Base-by-base conservation (phyloP, 2,797 vertebrate species). In the Gymnothorax reevesii region DNA sequence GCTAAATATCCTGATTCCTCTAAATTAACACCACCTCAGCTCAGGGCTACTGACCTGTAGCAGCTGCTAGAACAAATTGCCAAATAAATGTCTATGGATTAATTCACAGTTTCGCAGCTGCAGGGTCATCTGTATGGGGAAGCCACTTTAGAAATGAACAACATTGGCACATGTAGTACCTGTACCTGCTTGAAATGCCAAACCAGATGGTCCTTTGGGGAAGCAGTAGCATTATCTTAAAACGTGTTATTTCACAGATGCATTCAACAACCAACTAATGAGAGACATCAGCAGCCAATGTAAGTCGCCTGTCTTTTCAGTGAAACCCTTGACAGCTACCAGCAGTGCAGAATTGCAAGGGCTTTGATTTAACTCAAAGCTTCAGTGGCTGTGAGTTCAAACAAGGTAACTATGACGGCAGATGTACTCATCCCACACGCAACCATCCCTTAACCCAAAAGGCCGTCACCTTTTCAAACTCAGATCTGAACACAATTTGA, bases 131-230 rank as follows among this genome's bases (percentile, higher is more conserved):
- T 52, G 27, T 15, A 49, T 79, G 75, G 5, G 75, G 75, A 17
- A 79, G 75, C 75, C 75, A 79, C 52, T 79, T 79, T 52, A 79
- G 42, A 33, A 15, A 54, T 33, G 52, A 79, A 22, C 75, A 79
- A 49, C 75, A 79, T 79, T 52, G 52, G 33, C 17, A 20, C 75
- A 79, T 79, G 12, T 17, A 20, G 75, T 8, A 22, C 42, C 75
- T 52, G 15, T 42, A 79, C 49, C 42, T 9, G 9, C 33, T 73
- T 73, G 22, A 42, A 42, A 73, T 73, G 71, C 42, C 42, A 73
- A 73, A 73, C 71, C 2, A 4, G 7, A 73, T 33, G 13, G 10
- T 73, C n/a, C 71, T 33, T 73, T 42, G 10, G 3, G 20, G 71
- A 73, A 12, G 71, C 25, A 33, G 66, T 7, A 12, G n/a, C 27